Evolutionary conservation across 2,888 invertebrate species (phyloP).

Genomic region (Hydriomena furcata): DNA sequence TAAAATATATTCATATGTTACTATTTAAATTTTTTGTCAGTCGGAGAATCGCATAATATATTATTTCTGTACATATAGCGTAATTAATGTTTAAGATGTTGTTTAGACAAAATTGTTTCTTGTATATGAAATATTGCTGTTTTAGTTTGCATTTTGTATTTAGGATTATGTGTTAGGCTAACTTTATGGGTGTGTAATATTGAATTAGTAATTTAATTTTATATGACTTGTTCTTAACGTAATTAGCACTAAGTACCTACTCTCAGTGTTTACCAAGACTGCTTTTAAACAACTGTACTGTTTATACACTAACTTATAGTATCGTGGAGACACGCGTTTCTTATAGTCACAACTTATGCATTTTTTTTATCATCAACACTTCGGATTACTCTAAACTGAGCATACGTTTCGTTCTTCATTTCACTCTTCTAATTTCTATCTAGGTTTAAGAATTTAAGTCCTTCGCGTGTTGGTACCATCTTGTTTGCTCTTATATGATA

Average conservation of each 20-base stretch:
- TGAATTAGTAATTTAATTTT: slow-evolving; percentile 73
- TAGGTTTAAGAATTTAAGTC: slow-evolving; percentile 43
- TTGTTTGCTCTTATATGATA: slow-evolving; percentile 31
- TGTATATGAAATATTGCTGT: slow-evolving; percentile 80
- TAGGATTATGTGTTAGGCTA: slow-evolving; percentile 69
- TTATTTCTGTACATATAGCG: slow-evolving; percentile 81
- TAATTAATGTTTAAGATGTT: slow-evolving; percentile 68
- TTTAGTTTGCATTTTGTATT: slow-evolving; percentile 83
- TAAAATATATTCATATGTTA: slow-evolving; percentile 77
- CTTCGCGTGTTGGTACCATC: slow-evolving; percentile 26
- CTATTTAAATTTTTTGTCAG: slow-evolving; percentile 75
- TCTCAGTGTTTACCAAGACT: slow-evolving; percentile 83
- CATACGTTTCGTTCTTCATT: slow-evolving; percentile 60
- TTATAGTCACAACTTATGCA: slow-evolving; percentile 81
- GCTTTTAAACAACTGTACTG: slow-evolving; percentile 80
- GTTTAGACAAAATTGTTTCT: slow-evolving; percentile 79
- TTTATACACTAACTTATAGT: slow-evolving; percentile 71
- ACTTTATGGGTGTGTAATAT: slow-evolving; percentile 68
- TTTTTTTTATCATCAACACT: slow-evolving; percentile 78
- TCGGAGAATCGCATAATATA: slow-evolving; percentile 80
- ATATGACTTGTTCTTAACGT: slow-evolving; percentile 72
- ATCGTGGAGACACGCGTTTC: slow-evolving; percentile 63
- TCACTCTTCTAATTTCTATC: slow-evolving; percentile 62
- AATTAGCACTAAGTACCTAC: slow-evolving; percentile 80
- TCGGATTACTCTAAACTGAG: slow-evolving; percentile 64